Conservation (phyloP, 2,888 invertebrate genomes). For the Eupsilia transversa region DNA sequence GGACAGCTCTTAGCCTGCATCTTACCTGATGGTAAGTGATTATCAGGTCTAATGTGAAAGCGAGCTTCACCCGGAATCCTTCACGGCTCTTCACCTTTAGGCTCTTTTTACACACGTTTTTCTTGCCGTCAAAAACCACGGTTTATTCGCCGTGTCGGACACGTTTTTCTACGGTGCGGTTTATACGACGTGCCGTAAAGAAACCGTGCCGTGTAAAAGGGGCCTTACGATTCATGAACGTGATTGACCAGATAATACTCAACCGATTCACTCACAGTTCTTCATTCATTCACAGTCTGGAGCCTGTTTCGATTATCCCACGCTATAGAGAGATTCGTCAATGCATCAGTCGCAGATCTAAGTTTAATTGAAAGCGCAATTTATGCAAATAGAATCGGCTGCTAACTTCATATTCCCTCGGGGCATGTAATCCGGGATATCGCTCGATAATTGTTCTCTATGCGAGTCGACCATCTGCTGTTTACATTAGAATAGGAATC, state of each 20-base stretch:
- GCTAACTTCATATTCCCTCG: constrained; percentile 60
- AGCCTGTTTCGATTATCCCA: constrained; percentile 24
- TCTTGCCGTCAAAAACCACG: too few relatives aligned
- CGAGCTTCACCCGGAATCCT: too few relatives aligned
- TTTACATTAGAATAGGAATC: constrained; percentile 59
- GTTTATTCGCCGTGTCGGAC: too few relatives aligned
- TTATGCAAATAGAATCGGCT: constrained; percentile 72
- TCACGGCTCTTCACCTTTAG: too few relatives aligned
- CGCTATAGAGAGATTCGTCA: constrained; percentile 9
- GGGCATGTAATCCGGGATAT: constrained; percentile 72
- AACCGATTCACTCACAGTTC: neutral
- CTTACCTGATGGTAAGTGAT: too few relatives aligned
- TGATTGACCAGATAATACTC: neutral
- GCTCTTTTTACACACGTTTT: too few relatives aligned
- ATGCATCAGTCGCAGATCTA: constrained; percentile 62
- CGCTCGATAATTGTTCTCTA: constrained; percentile 71
- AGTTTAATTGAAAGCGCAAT: constrained; percentile 73
- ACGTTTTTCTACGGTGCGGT: too few relatives aligned
- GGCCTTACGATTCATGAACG: neutral
- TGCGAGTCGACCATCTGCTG: constrained; percentile 58
- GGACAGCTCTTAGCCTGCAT: too few relatives aligned
- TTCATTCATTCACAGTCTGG: constrained; percentile 2
- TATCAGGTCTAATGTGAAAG: too few relatives aligned
- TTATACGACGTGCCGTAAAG: too few relatives aligned
- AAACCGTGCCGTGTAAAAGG: too few relatives aligned